These are phyloP conservation scores for Strigamia maritima DNA, from an alignment of 2,888 invertebrate species.

Conservation along the genomic window DNA sequence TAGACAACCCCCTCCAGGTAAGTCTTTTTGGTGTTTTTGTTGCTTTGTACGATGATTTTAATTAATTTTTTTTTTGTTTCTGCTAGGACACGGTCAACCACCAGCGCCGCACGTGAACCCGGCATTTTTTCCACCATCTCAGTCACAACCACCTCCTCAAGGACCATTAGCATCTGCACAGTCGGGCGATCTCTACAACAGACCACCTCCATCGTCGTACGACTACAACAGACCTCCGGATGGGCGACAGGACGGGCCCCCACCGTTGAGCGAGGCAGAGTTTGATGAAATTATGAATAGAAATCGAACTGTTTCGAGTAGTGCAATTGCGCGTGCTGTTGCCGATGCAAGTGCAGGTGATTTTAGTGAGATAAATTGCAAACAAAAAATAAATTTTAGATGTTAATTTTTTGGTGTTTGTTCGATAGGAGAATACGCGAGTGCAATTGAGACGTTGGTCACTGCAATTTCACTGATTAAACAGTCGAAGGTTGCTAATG, in stretches of 20 bases:
- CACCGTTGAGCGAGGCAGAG: constrained; percentile 72
- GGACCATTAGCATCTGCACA: constrained; percentile 56
- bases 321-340: constrained; percentile 94
- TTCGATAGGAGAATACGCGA: constrained; percentile 78
- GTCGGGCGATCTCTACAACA: constrained; percentile 56
- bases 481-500: constrained; percentile 92
- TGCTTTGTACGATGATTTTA: not conserved
- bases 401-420: not conserved
- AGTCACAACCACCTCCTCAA: constrained; percentile 58
- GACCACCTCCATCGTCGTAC: constrained; percentile 48
- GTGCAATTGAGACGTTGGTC: constrained; percentile 96
- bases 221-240: constrained; percentile 44
- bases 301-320: constrained; percentile 94
- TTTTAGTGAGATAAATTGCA: not conserved
- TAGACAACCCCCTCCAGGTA: constrained; percentile 44
- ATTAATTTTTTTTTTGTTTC: not conserved
- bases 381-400: no score
- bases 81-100: constrained; percentile 49
- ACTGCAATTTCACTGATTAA: constrained; percentile 98
- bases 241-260: constrained; percentile 39
- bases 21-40: not conserved
- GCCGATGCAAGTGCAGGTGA: constrained; percentile 88
- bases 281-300: constrained; percentile 98
- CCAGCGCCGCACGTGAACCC: constrained; percentile 94
- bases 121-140: constrained; percentile 83